Evolutionary conservation across 2,888 invertebrate genomes (phyloP), one percentile per base, ranked within the genome.

Genomic region (Acleris sparsana): DNA sequence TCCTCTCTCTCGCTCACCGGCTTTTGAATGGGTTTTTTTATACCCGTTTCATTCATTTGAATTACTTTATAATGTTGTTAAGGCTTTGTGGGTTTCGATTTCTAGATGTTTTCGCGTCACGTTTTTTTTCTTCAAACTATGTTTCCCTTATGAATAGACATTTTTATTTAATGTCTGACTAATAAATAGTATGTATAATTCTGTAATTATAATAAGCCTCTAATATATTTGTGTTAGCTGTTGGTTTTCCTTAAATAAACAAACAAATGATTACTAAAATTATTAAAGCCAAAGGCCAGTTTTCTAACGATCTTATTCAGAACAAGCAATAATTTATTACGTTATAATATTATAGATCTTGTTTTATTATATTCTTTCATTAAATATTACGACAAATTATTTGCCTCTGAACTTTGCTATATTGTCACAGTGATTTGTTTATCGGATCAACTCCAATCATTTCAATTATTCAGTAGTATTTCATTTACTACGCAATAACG

Each of bases 41-140:
- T 80, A 77, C 77, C 75, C 72, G 67, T 83, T 78, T 80, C 80
- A 74, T 81, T 87, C 83, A 76, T 69, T 73, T 76, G 79, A 81
- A 81, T 85, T 80, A 82, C 79, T 84, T 80, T 80, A 80, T 79
- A 75, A 82, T 79, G 78, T 78, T 78, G 77, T 78, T 79, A 76
- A 76, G 71, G 73, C 69, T 72, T 74, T 77, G 73, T 74, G 70
- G 72, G 74, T 75, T 62, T 71, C 64, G 70, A 66, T 66, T 66
- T 57, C 61, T 66, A 61, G 57, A 62, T 52, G 18, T 66, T 65
- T 66, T 66, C 66, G 66, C 66, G 56, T 57, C 61, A 61, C 60
- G 64, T 55, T 22, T 39, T 53, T 55, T 63, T 53, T 59, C 33
- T 11, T 39, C 13, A 4, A 17, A 49, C 20, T 22, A 63, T 22